Percentiles rank a stretch among this genome's conserved stretches.
These are phyloP conservation scores for Petrocephalus sullivani DNA, from an alignment of 2,797 vertebrate species.

Conservation along the genomic window DNA sequence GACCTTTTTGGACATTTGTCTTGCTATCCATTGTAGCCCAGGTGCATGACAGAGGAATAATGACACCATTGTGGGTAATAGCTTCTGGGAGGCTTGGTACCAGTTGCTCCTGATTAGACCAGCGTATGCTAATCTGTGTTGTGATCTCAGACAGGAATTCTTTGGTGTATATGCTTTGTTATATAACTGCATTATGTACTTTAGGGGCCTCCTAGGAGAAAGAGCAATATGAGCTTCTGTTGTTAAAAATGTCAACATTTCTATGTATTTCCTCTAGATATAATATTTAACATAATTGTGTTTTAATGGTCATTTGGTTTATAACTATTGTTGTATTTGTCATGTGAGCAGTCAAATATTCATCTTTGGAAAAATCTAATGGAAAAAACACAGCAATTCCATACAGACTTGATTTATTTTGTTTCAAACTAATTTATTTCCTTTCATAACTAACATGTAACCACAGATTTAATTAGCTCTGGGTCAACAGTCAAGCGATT, in stretches of 20 bases:
- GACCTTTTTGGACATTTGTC: conserved; percentile 8
- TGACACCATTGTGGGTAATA: conserved; percentile 32
- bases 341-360: background rate
- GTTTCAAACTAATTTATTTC: background rate
- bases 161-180: too few species aligned
- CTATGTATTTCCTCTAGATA: background rate
- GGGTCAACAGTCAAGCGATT: background rate
- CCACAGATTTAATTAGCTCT: background rate
- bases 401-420: background rate
- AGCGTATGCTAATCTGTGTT: too few species aligned
- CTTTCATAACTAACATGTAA: too few species aligned
- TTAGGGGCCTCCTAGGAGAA: background rate
- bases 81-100: conserved; percentile 19
- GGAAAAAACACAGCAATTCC: background rate
- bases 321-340: background rate
- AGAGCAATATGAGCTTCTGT: background rate
- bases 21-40: conserved; percentile 20
- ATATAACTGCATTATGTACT: background rate
- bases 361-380: background rate
- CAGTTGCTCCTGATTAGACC: background rate
- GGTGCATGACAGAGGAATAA: conserved; percentile 20
- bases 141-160: too few species aligned
- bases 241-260: background rate
- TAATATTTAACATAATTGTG: background rate
- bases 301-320: background rate